phyloP scores from a whole-genome alignment of 1,140 invertebrate genomes.

The Drosophila parabipectinata region DNA sequence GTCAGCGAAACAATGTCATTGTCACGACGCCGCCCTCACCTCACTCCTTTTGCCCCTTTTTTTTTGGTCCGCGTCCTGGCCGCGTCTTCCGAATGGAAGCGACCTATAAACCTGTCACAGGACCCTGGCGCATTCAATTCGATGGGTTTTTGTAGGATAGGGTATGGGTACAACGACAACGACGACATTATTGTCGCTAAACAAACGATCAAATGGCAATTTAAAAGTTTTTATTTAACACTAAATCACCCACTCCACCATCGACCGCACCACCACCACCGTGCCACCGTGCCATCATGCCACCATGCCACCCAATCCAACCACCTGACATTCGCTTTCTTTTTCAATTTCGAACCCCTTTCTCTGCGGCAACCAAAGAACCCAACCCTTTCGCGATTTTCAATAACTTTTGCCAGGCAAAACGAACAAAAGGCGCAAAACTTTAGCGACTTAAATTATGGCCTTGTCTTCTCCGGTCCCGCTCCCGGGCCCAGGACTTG shows the following conservation, averaged over 20 bases:
- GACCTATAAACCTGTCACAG: constrained; percentile 80
- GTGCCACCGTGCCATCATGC: neutral
- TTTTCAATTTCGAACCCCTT: constrained; percentile 81
- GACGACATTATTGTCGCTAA: constrained; percentile 83
- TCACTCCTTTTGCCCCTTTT: too few relatives aligned
- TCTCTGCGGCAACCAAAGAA: constrained; percentile 13
- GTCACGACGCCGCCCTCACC: constrained; percentile 55
- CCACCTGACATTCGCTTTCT: constrained; percentile 79
- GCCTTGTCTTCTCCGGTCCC: constrained; percentile 50
- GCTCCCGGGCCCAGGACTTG: neutral
- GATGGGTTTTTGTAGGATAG: constrained; percentile 19
- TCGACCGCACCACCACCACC: constrained; percentile 35
- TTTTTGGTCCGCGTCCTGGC: too few relatives aligned
- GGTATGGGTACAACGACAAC: constrained; percentile 25
- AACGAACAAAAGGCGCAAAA: constrained; percentile 78
- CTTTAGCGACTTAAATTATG: constrained; percentile 81
- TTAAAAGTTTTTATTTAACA: constrained; percentile 84
- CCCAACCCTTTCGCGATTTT: constrained; percentile 76
- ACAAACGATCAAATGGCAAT: constrained; percentile 84
- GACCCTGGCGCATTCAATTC: constrained; percentile 50
- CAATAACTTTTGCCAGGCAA: constrained; percentile 70
- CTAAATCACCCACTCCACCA: constrained; percentile 79
- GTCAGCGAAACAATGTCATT: constrained; percentile 83
- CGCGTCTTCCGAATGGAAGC: constrained; percentile 25
- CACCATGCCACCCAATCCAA: constrained; percentile 8